Base-by-base conservation (phyloP, 1,140 invertebrate species). In the Drosophila nannoptera region DNA sequence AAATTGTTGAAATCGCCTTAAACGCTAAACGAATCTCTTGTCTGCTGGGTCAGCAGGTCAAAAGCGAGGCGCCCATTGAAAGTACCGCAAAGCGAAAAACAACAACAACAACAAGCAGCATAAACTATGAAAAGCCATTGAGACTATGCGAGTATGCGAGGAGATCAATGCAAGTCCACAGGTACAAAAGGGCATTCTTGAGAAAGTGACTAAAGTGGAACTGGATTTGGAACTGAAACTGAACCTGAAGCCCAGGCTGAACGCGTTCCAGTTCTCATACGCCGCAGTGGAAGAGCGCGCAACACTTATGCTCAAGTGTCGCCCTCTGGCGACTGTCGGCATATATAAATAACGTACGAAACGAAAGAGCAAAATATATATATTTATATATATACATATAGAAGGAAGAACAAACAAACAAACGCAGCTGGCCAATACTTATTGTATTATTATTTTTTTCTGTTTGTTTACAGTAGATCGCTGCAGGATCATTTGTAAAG, bases 1-100 rank as follows among this genome's bases (percentile, higher is more conserved):
- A 22, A 22, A 59, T 45, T 5, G 59, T 55, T 49, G 55, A 60
- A 71, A 71, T 67, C 64, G 55, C 55, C 69, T 49, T 60, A 67
- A 65, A 65, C 67, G 46, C 54, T 69, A 69, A 71, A 61, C 69
- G 69, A 71, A 67, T 71, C 69, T 67, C 33, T 61, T 54, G 54
- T 60, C 69, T 71, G 69, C 49, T 71, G 69, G 69, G 69, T 71
- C 69, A 71, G 49, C 69, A 32, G 69, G 69, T 67, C 63, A 67
- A 54, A 60, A 35, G 69, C 69, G 32, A 67, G 53, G 55, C 61
- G 67, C 61, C 67, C 52, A 61, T 68, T 68, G 65, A 54, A 68
- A 68, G 56, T 68, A 33, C 65, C 67, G 43, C 42, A 67, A 56
- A 54, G 36, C 45, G 29, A 42, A 38, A 16, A 16, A 69, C 29